These are phyloP conservation scores for Petrolisthes manimaculis DNA, from an alignment of 2,888 invertebrate species.

Conservation along the genomic window DNA sequence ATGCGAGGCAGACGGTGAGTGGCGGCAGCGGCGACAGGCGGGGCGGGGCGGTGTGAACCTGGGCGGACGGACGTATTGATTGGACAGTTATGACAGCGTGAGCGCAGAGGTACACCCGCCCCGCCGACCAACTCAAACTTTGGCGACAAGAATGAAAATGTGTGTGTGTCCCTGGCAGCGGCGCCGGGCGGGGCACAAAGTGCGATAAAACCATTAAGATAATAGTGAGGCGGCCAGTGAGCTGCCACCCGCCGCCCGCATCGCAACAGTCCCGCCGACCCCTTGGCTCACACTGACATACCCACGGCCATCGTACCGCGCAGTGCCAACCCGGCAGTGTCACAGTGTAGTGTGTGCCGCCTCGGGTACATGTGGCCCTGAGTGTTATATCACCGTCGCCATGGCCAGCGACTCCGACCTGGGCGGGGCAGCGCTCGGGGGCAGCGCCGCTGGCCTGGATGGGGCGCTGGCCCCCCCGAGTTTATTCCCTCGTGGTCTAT, in stretches of 20 bases:
- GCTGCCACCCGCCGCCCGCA: constrained; percentile 47
- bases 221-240: constrained; percentile 61
- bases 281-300: constrained; percentile 22
- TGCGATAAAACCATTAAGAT: constrained; percentile 66
- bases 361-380: constrained; percentile 18
- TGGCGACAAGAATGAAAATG: constrained; percentile 66
- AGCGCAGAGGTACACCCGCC: constrained; percentile 56
- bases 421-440: constrained; percentile 39
- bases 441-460: constrained; percentile 32
- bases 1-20: constrained; percentile 15
- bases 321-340: not conserved
- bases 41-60: not conserved
- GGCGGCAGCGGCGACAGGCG: constrained; percentile 26
- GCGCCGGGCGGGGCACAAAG: constrained; percentile 63
- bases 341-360: not conserved
- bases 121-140: constrained; percentile 61
- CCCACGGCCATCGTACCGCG: not conserved
- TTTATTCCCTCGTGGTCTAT: constrained; percentile 33
- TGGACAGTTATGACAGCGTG: constrained; percentile 62
- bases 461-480: constrained; percentile 34
- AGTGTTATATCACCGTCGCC: not conserved
- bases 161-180: constrained; percentile 63
- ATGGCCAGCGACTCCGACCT: constrained; percentile 59
- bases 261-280: constrained; percentile 37
- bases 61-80: constrained; percentile 58